Base-by-base conservation (phyloP, 2,888 invertebrate species). In the Chrysotoxum bicinctum region DNA sequence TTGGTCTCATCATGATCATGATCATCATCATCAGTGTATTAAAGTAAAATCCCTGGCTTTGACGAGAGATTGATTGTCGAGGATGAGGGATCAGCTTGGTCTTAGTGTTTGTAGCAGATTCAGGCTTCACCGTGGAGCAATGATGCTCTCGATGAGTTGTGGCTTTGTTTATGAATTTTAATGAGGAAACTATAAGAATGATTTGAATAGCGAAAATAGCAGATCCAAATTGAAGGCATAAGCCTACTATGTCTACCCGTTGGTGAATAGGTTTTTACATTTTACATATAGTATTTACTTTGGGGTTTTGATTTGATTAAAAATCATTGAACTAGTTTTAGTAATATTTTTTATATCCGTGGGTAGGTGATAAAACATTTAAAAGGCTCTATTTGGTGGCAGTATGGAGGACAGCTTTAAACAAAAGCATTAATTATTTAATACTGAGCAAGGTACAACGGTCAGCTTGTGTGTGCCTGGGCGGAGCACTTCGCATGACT, bases 111-210 rank as follows among this genome's bases (percentile, higher is more conserved):
- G 32, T 14, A 10, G 21, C 43, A 35, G 26, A n/a, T 9, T 45
- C 7, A 16, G 26, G 32, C 3, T 45, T n/a, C 7, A 8, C 16
- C 7, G 16, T 10, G 10, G n/a, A 35, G 23, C 26, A 52, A 45
- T 19, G 43, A 10, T 32, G 14, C 19, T 74, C 66, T 14, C 50
- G 64, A 87, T 88, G 87, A 88, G 78, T 87, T 86, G 87, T 86
- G 75, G 64, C 52, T 74, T 56, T 56, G 58, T 21, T 60, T 32
- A n/a, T 74, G 79, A 80, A 84, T 88, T 88, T 88, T 88, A 88
- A 88, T 88, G 80, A 87, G 83, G 8, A 12, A 26, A 40, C 37
- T 37, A n/a, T n/a, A 14, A 37, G 14, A 37, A 37, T 37, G 37
- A 5, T 37, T 37, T 37, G 37, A 14, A 37, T 37, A 37, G 37